Conservation (phyloP, 2,888 invertebrate genomes). For the Cryptocheilus praepositus region DNA sequence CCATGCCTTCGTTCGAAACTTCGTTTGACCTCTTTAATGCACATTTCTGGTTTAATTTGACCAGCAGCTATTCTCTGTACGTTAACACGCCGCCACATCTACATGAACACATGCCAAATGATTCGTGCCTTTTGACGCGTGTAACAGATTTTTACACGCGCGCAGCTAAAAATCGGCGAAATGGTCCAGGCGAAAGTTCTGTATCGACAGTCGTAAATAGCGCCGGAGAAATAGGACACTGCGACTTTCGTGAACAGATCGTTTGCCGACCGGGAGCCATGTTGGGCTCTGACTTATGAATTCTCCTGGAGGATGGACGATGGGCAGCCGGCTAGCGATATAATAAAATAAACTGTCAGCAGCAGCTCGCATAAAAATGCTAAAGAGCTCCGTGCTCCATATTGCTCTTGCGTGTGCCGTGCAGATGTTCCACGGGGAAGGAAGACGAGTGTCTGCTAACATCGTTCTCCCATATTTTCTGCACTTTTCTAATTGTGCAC, state of each 20-base stretch:
- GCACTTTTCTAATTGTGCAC: too few relatives aligned
- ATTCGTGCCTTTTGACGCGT: too few relatives aligned
- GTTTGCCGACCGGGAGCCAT: constrained; percentile 22
- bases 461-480: too few relatives aligned
- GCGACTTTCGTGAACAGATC: constrained; percentile 7
- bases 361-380: constrained; percentile 74
- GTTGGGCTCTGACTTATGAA: constrained; percentile 54
- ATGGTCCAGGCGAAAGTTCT: constrained; percentile 8
- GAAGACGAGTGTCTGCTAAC: background rate
- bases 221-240: constrained; percentile 25
- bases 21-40: too few relatives aligned
- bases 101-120: too few relatives aligned
- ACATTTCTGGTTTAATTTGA: too few relatives aligned
- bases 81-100: too few relatives aligned
- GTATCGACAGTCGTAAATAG: constrained; percentile 35
- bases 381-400: constrained; percentile 66
- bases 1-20: too few relatives aligned
- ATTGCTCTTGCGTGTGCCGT: constrained; percentile 55
- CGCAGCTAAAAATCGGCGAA: background rate
- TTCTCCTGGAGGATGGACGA: constrained; percentile 60
- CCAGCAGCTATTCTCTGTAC: too few relatives aligned
- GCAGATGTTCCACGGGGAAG: constrained; percentile 45
- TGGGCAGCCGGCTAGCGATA: constrained; percentile 61
- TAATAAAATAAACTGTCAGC: constrained; percentile 75
- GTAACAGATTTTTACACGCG: too few relatives aligned